Conservation (phyloP, 2,888 invertebrate species). For the Mechanitis messenoides region DNA sequence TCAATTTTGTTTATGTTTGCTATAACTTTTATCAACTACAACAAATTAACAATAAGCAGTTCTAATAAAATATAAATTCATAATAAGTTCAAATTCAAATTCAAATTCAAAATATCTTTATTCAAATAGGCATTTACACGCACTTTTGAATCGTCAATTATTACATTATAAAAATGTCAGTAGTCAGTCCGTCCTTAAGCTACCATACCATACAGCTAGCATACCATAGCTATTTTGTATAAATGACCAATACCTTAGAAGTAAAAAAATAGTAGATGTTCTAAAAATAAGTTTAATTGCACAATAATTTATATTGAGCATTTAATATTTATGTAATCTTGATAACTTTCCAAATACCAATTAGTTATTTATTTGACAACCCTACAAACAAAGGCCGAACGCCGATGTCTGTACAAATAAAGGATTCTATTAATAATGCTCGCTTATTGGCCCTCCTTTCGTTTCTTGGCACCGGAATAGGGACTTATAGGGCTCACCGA, state of each 20-base stretch:
- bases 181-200: no score
- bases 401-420: slow-evolving; percentile 30
- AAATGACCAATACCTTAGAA: no score
- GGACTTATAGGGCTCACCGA: slow-evolving; percentile 29
- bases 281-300: no score
- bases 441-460: slow-evolving; percentile 31
- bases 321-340: neutral
- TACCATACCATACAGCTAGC: no score
- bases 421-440: slow-evolving; percentile 34
- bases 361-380: slow-evolving; percentile 13
- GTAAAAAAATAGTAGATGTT: no score
- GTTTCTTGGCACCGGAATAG: slow-evolving; percentile 21
- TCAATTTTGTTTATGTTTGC: slow-evolving; percentile 2
- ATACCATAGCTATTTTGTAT: neutral
- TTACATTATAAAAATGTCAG: no score
- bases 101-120: no score
- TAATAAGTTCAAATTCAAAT: no score
- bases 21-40: neutral
- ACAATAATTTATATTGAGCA: neutral
- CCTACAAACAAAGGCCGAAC: slow-evolving; percentile 24
- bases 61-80: neutral
- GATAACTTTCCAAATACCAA: slow-evolving; percentile 1
- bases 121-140: no score
- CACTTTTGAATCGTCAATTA: no score
- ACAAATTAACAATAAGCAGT: neutral